Evolutionary conservation across 2,888 invertebrate species (phyloP), one percentile per base, ranked within the genome.

Genomic region (Eupithecia abbreviata): DNA sequence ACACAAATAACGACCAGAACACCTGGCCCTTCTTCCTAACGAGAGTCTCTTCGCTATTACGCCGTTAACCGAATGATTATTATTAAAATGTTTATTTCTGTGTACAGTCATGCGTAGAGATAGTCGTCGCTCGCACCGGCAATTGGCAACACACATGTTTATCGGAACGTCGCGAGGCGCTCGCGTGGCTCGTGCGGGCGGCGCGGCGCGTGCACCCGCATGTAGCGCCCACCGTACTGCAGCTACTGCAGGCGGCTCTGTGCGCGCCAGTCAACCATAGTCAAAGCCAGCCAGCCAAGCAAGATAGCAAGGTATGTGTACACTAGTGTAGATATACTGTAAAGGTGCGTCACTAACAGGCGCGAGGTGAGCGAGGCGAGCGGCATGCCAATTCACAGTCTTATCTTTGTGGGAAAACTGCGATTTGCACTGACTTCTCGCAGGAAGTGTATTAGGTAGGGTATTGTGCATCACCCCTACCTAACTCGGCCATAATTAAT

Each of bases 131-230:
- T 73, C 97, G 99, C 74, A 98, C 98, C 0, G 97, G 98, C 83
- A 99, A 99, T 94, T 99, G 99, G 99, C 99, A 99, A 91, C 96
- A 97, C 87, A 98, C 98, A 89, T 98, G 98, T 87, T 91, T 96
- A 3, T 95, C 96, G 55, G 97, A 97, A 85, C 96, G 97, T 47
- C 95, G 95, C 83, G 96, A 96, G 81, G 97, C 97, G 5, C 96
- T 99, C 71, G 95, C 98, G 45, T 97, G 98, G 83, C 97, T 99
- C 85, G 96, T 99, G 86, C 96, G 97, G 78, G 97, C 98, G 70
- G 98, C 98, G 85, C 97, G 98, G 78, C 95, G 97, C 71, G 95
- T 99, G 77, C 98, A 99, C 89, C 98, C 99, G 93, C 97, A 97
- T 72, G 98, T 99, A 4, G 98, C 98, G 77, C 98, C 98, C 68